A percentile compares a stretch with the other conserved stretches of the same genome.
Conservation (phyloP, 53 echinoderm and acorn worm species). For the Arbacia lixula region DNA sequence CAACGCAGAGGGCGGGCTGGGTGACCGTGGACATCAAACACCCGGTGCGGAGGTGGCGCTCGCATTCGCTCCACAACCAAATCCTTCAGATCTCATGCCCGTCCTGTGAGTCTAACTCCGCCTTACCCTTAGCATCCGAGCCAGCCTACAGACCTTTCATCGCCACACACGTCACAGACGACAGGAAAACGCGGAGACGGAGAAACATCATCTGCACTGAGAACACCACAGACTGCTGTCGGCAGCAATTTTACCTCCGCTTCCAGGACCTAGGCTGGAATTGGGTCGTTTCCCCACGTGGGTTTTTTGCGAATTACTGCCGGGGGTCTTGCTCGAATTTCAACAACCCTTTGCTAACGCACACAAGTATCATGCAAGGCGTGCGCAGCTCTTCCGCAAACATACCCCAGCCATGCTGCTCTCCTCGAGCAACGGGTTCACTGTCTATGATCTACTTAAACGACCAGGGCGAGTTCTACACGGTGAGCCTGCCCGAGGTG, state of each 20-base stretch:
- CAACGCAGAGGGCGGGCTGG: constrained; percentile 43
- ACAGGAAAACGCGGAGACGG: constrained; percentile 16
- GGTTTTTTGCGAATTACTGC: constrained; percentile 66
- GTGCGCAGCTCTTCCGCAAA: constrained; percentile 1
- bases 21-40: constrained; percentile 64
- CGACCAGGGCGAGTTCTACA: constrained; percentile 32
- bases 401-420: constrained; percentile 55
- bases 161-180: constrained; percentile 54
- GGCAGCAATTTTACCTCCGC: constrained; percentile 34
- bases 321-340: constrained; percentile 49
- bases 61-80: constrained; percentile 48
- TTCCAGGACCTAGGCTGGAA: constrained; percentile 71
- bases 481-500: constrained; percentile 34
- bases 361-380: constrained; percentile 47
- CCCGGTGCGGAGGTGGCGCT: constrained; percentile 60
- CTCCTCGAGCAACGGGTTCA: constrained; percentile 30
- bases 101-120: constrained; percentile 9
- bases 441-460: constrained; percentile 49
- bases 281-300: constrained; percentile 57
- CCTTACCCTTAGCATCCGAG: constrained; percentile 19
- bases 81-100: constrained; percentile 36
- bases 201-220: constrained; percentile 44
- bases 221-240: constrained; percentile 58
- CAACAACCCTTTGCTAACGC: constrained; percentile 44
- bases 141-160: constrained; percentile 52